Evolutionary conservation across 2,797 vertebrate genomes (phyloP).

Genomic region (Okamejei kenojei): DNA sequence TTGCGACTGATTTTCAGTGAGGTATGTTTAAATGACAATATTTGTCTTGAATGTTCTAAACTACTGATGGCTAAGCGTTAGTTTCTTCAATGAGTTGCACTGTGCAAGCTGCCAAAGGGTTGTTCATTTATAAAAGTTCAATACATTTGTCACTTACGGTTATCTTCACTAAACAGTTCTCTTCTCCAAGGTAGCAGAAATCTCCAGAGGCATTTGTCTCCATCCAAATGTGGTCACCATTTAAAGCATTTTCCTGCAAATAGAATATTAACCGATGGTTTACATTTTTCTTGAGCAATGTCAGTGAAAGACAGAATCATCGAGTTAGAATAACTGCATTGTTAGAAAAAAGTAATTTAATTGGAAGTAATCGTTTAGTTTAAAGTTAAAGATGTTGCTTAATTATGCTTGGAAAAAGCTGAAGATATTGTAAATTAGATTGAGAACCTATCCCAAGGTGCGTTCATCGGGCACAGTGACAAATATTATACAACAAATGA

Average conservation of each 20-base stretch:
- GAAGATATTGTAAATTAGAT: background rate
- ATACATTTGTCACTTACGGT: conserved; percentile 73
- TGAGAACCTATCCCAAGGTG: background rate
- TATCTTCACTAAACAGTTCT: conserved; percentile 85
- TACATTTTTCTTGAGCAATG: background rate
- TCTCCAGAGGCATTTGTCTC: conserved; percentile 96
- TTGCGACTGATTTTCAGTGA: no score
- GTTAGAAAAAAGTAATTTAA: background rate
- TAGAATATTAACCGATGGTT: background rate
- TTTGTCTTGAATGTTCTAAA: no score
- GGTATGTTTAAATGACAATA: no score
- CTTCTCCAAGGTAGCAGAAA: conserved; percentile 91
- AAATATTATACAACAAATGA: background rate
- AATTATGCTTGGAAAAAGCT: background rate
- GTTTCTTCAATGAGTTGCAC: background rate
- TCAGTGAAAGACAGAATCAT: no score
- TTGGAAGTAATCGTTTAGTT: background rate
- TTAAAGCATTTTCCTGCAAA: conserved; percentile 83
- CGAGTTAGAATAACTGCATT: no score
- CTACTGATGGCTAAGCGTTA: no score
- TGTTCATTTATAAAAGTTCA: background rate
- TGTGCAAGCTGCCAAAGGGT: no score
- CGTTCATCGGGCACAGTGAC: background rate
- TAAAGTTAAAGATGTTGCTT: background rate
- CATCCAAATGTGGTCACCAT: conserved; percentile 93